A percentile compares a stretch with the other conserved stretches of the same genome.
Conservation (phyloP, 2,888 invertebrate genomes). For the Fragum whitleyi region DNA sequence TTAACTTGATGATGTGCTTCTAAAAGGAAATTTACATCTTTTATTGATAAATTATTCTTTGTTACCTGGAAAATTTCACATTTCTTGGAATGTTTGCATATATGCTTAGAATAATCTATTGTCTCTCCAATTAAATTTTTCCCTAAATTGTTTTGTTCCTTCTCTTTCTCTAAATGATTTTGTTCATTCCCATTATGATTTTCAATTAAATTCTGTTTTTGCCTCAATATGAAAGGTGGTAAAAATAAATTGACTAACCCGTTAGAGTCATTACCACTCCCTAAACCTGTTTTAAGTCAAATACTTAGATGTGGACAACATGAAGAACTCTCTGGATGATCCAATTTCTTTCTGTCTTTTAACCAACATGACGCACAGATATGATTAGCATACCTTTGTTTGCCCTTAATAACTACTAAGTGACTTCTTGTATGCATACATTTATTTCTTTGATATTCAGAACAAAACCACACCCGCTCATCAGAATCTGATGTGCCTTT, state of each 20-base stretch:
- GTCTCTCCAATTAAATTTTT: neutral
- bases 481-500: neutral
- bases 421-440: slow-evolving; percentile 1
- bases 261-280: neutral
- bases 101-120: neutral
- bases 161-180: too few species aligned
- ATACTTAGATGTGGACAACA: neutral
- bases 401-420: slow-evolving; percentile 23
- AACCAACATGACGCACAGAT: slow-evolving; percentile 39
- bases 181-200: too few species aligned
- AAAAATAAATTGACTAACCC: neutral
- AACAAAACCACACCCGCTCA: neutral
- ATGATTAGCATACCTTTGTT: slow-evolving; percentile 20
- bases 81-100: neutral
- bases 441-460: neutral
- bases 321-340: slow-evolving; percentile 13
- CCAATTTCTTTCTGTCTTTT: slow-evolving; percentile 19
- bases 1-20: neutral
- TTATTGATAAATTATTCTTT: neutral
- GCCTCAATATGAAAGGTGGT: neutral
- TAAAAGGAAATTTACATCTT: neutral
- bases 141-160: neutral
- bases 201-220: too few species aligned
- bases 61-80: neutral
- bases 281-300: neutral